Evolutionary conservation across 1,140 invertebrate genomes (phyloP).

Genomic region (Drosophila watanabei): DNA sequence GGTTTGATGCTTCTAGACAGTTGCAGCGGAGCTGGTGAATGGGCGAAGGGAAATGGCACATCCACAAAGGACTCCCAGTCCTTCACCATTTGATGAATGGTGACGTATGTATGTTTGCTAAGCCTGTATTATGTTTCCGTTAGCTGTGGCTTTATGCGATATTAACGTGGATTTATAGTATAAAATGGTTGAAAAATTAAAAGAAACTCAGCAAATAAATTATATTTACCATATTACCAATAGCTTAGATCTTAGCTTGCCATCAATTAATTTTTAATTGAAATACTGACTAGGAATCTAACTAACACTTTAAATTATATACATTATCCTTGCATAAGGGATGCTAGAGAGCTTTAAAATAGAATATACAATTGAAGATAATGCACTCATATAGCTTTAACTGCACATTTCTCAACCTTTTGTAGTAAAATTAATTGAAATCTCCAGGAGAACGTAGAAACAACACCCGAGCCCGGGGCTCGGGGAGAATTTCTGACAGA

Average conservation of each 20-base stretch:
- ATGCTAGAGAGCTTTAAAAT: neutral
- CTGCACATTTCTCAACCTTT: neutral
- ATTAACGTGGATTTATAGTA: neutral
- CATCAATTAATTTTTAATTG: neutral
- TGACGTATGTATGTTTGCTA: constrained; percentile 66
- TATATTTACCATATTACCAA: neutral
- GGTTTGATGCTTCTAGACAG: constrained; percentile 28
- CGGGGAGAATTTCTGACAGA: constrained; percentile 55
- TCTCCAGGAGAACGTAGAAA: constrained; percentile 21
- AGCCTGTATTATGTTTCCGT: constrained; percentile 65
- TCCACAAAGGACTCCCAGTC: constrained; percentile 14
- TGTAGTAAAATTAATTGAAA: constrained; percentile 49
- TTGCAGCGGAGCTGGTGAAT: neutral
- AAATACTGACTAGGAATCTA: neutral
- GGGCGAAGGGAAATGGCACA: neutral
- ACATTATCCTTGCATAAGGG: no score
- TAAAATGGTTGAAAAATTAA: neutral
- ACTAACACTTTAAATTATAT: neutral
- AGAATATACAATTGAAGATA: neutral
- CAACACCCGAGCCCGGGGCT: constrained; percentile 56
- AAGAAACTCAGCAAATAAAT: no score
- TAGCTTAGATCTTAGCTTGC: no score
- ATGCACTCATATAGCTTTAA: neutral
- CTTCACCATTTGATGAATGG: constrained; percentile 64
- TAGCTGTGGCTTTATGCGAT: constrained; percentile 23